Conservation (phyloP, 2,797 vertebrate species). For the Argya squamiceps region DNA sequence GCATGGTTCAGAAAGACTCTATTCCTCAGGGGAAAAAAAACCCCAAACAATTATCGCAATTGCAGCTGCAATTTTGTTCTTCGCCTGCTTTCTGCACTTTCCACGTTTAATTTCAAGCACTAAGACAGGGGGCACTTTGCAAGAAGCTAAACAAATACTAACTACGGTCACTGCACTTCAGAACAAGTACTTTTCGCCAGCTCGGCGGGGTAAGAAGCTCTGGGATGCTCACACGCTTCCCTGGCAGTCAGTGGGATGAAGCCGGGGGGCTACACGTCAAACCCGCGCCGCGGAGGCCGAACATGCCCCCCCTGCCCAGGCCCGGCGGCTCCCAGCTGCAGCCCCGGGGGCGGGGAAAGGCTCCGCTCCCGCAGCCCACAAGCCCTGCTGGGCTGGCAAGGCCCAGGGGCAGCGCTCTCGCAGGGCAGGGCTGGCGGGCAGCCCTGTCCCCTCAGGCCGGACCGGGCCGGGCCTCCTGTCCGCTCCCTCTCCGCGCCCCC, state of each 20-base stretch:
- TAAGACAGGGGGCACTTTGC: accelerated
- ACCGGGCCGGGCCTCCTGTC: not conserved
- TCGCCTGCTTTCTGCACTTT: not conserved
- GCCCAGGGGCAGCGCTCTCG: not conserved
- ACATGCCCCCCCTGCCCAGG: accelerated
- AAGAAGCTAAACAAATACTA: not conserved
- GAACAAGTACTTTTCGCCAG: not conserved
- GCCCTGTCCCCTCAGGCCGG: not conserved
- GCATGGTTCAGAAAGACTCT: not conserved
- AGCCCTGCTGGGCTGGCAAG: not conserved
- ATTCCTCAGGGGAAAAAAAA: not conserved
- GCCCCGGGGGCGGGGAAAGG: not conserved
- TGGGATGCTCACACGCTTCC: not conserved
- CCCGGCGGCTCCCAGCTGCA: not conserved
- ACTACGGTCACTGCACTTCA: not conserved
- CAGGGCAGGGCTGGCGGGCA: not conserved
- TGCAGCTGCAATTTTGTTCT: not conserved
- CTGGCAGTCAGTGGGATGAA: accelerated
- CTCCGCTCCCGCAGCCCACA: not conserved
- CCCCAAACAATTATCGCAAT: accelerated
- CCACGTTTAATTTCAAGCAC: not conserved
- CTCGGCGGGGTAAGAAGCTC: not conserved
- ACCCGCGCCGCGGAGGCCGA: not conserved
- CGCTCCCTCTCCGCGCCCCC: not conserved
- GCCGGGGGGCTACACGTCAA: not conserved